Evolutionary conservation across 2,113 vertebrate species (phyloP), one percentile per base, ranked within the genome.

Genomic region (Triplophysa tibetana): DNA sequence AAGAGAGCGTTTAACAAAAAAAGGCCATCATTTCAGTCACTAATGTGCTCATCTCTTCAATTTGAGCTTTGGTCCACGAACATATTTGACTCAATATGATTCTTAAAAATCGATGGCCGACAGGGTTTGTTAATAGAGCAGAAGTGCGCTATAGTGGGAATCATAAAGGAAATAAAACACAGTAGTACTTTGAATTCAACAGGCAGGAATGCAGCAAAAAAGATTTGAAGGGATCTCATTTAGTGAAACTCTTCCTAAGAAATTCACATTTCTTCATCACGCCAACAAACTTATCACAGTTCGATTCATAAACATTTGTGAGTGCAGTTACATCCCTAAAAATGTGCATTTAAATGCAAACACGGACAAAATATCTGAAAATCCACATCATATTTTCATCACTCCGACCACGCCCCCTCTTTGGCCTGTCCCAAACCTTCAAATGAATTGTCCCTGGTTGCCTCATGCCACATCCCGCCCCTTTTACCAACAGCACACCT

Each of bases 401-500:
- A 50, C 21, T 75, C 41, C 21, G 4, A 75, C 68, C 56, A 75
- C 64, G 19, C 68, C 56, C 68, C 70, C 38, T 70, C 29, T 81
- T 81, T 75, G 70, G 79, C 79, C 79, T 77, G 78, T 58, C 61
- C 60, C 74, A 64, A 78, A 78, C 50, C 60, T 60, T 78, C 13
- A 41, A 56, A 33, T 68, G 64, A 79, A 56, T 24, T 38, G 64
- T 56, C n/a, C 68, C 16, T 63, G 67, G 63, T 29, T 24, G 23
- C 43, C 38, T 23, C 68, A 24, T 23, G 41, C 52, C 43, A 48
- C 72, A 29, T 69, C 38, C 26, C 29, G 10, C 41, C n/a, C 14
- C 45, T 26, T 48, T 81, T 23, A 48, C 87, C 93, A 92, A 94
- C 89, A 98, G 96, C 54, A 43, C 2, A 7, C 50, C 87, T 93